Base-by-base conservation (phyloP, 2,888 invertebrate species). In the Exocentrus adspersus region DNA sequence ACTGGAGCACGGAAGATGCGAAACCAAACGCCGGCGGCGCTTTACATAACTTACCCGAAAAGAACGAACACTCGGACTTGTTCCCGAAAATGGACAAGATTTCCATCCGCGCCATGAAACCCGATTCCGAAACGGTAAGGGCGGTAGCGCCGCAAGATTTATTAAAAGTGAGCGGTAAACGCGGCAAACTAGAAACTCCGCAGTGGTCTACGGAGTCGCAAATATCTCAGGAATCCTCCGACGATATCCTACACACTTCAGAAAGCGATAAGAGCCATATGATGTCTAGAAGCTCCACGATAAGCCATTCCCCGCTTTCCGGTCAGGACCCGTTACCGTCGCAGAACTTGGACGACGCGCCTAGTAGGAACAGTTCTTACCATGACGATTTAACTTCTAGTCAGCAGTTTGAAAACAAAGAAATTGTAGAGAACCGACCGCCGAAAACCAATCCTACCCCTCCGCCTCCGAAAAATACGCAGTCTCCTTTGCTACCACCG, bases 121-220 rank as follows among this genome's bases (percentile, higher is more conserved):
- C 65, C 48, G 83, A 76, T 76, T 84, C 70, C 83, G 66, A 66
- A 20, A 41, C 46, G 1, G n/a, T 43, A 19, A 64, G 57, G 43
- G 16, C 61, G 1, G 54, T 52, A 4, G 58, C 63, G 0, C 32
- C 50, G 10, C 59, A 51, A 42, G 68, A 69, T 45, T 60, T 66
- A 37, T 20, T 62, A 16, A 64, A 59, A 54, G 63, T 68, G 19
- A 48, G 64, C 4, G 65, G 63, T 14, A 76, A 77, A 65, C 72
- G 78, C 10, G 75, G 72, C 51, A 81, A 80, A 72, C 65, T 76
- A 21, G 82, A 83, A 10, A 83, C 88, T 16, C 88, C 88, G 1
- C 88, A 89, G 72, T 89, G 88, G 89, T 89, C 89, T 3, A 87
- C 87, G 58, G 89, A 89, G 76, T 88, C 88, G 30, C 88, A 89